Base-by-base conservation (phyloP, 2,113 vertebrate genomes). In the Hyperopisus bebe region DNA sequence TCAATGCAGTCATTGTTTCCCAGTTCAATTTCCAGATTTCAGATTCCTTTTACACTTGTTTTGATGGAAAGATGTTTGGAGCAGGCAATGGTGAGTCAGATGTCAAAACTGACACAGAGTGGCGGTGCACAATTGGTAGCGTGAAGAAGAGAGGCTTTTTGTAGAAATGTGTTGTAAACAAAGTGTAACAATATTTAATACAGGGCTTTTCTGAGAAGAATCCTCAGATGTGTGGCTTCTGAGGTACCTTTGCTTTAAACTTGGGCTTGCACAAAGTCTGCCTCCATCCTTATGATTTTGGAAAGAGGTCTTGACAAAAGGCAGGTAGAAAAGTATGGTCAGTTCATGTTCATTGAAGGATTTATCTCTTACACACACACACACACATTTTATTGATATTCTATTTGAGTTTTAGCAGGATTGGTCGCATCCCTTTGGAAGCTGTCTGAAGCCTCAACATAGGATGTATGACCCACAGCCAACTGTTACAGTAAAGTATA, bases 121-220 rank as follows among this genome's bases (percentile, higher is more conserved):
- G 21, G 82, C 21, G 1, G 35, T 9, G 42, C 44, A 82, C 39
- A 24, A 84, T 47, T 47, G 82, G 82, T 10, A 46, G 21, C 9
- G 19, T 47, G 21, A 84, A 84, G 21, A 15, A 42, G 39, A 42
- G 6, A 19, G 35, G 35, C 31, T 10, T 47, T 84, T 46, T 84
- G 82, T 84, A 84, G 82, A 84, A 47, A 46, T 84, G 42, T 47
- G 44, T 47, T 84, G 82, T 47, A 84, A 84, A 84, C 82, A 84
- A 84, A 84, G 21, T 47, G 24, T 46, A 84, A 84, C 24, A 47
- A 84, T n/a, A 84, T 47, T 84, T 47, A 84, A 44, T 84, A 84
- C 10, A 84, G 42, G n/a, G 82, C 82, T 84, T 84, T 47, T 84
- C 17, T 47, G 82, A 84, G 10, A n/a, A n/a, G 39, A 80, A 21